These are phyloP conservation scores for Abrostola tripartita DNA, from an alignment of 2,888 invertebrate genomes.

Conservation along the genomic window DNA sequence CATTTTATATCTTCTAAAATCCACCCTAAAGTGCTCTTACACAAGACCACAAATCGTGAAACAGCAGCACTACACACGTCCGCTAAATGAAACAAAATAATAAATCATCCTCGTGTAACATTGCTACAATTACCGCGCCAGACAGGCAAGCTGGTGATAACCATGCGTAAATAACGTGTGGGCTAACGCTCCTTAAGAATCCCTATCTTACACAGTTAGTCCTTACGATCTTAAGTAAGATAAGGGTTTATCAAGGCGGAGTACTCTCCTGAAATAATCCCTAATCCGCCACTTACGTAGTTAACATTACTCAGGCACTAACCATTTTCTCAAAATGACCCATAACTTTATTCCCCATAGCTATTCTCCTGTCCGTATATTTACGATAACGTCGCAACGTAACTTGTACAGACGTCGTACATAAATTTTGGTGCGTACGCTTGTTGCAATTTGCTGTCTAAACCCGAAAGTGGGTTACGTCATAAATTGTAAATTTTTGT, in stretches of 20 bases:
- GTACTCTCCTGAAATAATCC: constrained; percentile 35
- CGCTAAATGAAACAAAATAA: not conserved
- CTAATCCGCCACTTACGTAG: constrained; percentile 31
- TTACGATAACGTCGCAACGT: constrained; percentile 55
- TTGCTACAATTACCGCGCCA: not conserved
- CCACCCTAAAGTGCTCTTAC: not conserved
- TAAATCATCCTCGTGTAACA: not conserved
- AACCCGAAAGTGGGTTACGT: constrained; percentile 51
- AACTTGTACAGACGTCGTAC: constrained; percentile 56
- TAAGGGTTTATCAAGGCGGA: constrained; percentile 16
- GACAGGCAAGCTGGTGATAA: constrained; percentile 16
- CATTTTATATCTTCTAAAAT: not conserved
- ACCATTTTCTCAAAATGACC: constrained; percentile 46
- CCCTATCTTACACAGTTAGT: not conserved
- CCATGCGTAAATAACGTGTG: constrained; percentile 3
- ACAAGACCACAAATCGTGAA: not conserved
- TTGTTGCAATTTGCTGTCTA: constrained; percentile 51
- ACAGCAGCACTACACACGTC: not conserved
- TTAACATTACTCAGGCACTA: constrained; percentile 30
- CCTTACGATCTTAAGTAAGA: not conserved
- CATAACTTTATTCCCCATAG: constrained; percentile 59
- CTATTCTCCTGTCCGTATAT: constrained; percentile 49
- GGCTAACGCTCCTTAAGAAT: not conserved
- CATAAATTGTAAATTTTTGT: constrained; percentile 49
- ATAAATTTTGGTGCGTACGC: constrained; percentile 57